Conservation (phyloP, 2,113 vertebrate genomes). For the Anhinga anhinga region DNA sequence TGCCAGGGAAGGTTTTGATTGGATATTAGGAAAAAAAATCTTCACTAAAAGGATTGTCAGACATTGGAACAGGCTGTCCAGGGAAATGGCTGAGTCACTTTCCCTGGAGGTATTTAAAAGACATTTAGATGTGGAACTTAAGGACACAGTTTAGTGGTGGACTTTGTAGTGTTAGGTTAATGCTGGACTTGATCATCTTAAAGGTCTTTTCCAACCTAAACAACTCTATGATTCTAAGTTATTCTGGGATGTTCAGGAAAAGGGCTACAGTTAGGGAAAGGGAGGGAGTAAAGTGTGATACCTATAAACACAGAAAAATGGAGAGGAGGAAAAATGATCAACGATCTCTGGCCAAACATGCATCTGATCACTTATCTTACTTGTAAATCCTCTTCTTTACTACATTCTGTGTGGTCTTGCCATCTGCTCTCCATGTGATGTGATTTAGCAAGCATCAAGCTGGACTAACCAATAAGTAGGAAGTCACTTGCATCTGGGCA, state of each 20-base stretch:
- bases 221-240: not conserved
- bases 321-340: not conserved
- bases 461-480: not conserved
- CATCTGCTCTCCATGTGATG: not conserved
- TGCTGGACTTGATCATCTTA: not conserved
- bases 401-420: not conserved
- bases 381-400: not conserved
- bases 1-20: not conserved
- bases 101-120: not conserved
- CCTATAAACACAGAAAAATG: not conserved
- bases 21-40: not conserved
- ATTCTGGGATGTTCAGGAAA: not conserved
- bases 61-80: not conserved
- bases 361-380: not conserved
- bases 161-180: not conserved
- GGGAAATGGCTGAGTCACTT: not conserved
- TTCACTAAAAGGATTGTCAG: not conserved
- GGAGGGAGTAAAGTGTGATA: not conserved
- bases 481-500: accelerated
- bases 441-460: not conserved
- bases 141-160: not conserved
- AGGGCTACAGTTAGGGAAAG: not conserved
- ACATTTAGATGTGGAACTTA: not conserved
- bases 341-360: not conserved
- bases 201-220: not conserved